Percentiles rank a stretch among this genome's conserved stretches.
These are phyloP conservation scores for Volucella inflata DNA, from an alignment of 2,888 invertebrate genomes.

Conservation along the genomic window DNA sequence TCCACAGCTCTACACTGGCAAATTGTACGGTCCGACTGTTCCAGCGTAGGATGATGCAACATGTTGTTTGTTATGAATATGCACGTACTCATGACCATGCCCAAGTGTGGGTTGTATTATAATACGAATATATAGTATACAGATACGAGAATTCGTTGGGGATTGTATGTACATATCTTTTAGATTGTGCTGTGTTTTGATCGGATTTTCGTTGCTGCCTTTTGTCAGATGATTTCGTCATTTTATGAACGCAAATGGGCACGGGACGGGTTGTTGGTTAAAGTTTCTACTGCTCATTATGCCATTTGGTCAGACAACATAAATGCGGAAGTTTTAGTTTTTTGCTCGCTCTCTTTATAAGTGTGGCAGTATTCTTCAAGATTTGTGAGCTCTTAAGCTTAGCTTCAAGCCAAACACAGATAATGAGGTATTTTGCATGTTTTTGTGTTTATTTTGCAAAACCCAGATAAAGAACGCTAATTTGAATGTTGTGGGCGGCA, in stretches of 20 bases:
- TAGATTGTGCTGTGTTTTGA: constrained; percentile 57
- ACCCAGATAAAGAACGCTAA: constrained; percentile 6
- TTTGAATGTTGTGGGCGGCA: constrained; percentile 22
- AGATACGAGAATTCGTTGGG: background rate
- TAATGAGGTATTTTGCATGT: no score
- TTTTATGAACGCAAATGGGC: constrained; percentile 14
- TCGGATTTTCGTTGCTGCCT: constrained; percentile 58
- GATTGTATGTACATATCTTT: constrained; percentile 2
- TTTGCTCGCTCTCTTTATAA: background rate
- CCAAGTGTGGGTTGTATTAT: constrained; percentile 26
- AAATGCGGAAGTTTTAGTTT: constrained; percentile 52
- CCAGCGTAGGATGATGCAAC: constrained; percentile 66
- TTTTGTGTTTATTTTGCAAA: background rate
- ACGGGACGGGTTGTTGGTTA: background rate
- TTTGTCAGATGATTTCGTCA: constrained; percentile 58
- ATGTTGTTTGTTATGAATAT: constrained; percentile 48
- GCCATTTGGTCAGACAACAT: constrained; percentile 34
- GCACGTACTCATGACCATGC: constrained; percentile 20
- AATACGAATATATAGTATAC: no score
- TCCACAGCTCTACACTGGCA: constrained; percentile 14
- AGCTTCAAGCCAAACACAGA: background rate
- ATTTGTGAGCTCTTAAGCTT: constrained; percentile 34
- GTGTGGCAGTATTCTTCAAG: constrained; percentile 33
- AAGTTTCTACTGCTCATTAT: no score
- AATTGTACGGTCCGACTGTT: constrained; percentile 20